These are phyloP conservation scores for Brachyptera putata DNA, from an alignment of 2,888 invertebrate genomes.

Conservation along the genomic window DNA sequence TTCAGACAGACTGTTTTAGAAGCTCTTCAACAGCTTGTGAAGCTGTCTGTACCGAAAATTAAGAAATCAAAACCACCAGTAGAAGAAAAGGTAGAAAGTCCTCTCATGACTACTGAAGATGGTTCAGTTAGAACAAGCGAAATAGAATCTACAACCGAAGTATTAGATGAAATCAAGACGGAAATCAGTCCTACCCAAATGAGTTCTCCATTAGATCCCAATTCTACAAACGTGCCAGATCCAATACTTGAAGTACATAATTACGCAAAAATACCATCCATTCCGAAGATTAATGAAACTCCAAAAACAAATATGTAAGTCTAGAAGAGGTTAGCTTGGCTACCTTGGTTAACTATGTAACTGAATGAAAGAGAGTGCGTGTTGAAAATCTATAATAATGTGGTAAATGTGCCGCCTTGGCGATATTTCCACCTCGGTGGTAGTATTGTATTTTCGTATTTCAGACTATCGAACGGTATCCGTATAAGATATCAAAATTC, in stretches of 20 bases:
- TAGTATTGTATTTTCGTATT: too few relatives aligned
- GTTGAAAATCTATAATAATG: too few relatives aligned
- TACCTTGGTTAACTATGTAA: too few relatives aligned
- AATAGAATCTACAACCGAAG: conserved; percentile 17
- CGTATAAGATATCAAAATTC: too few relatives aligned
- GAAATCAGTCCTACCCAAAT: conserved; percentile 9
- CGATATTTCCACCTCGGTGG: too few relatives aligned
- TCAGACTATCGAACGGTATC: too few relatives aligned
- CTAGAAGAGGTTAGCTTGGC: too few relatives aligned
- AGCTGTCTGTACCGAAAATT: conserved; percentile 45
- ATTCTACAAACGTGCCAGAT: conserved; percentile 18
- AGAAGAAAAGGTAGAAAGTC: conserved; percentile 34
- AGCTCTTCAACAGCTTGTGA: conserved; percentile 63
- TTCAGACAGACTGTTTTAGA: conserved; percentile 73
- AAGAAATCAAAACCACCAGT: conserved; percentile 38
- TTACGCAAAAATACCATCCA: conserved; percentile 30
- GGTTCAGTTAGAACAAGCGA: conserved; percentile 26
- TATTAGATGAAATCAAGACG: not conserved
- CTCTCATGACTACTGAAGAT: conserved; percentile 14
- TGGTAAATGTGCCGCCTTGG: too few relatives aligned
- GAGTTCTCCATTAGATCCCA: not conserved
- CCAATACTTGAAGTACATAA: conserved; percentile 33
- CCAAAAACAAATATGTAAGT: conserved; percentile 23
- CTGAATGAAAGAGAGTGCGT: too few relatives aligned
- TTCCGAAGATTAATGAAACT: conserved; percentile 19